phyloP scores from a whole-genome alignment of 2,113 vertebrate genomes.

The Anhinga rufa region DNA sequence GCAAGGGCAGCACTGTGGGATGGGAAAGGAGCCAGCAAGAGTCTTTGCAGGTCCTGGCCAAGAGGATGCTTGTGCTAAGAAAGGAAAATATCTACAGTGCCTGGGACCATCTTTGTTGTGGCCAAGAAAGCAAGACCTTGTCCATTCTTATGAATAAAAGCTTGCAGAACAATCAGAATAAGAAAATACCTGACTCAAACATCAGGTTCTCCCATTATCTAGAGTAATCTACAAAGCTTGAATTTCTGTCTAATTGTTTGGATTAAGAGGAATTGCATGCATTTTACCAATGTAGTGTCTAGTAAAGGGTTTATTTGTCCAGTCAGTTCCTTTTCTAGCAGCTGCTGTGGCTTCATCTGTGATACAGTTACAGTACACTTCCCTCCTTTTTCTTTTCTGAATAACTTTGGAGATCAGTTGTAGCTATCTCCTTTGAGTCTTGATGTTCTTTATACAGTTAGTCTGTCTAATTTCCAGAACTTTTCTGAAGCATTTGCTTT shows the following conservation, averaged over 20 bases:
- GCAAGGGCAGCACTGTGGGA: background rate
- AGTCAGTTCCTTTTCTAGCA: background rate
- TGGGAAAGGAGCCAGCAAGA: background rate
- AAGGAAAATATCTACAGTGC: background rate
- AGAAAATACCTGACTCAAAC: background rate
- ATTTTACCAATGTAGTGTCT: background rate
- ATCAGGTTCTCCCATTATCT: background rate
- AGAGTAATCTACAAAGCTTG: background rate
- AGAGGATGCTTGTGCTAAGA: background rate
- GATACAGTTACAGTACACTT: background rate
- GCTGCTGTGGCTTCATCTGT: background rate
- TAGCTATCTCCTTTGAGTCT: background rate
- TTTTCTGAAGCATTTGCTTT: background rate
- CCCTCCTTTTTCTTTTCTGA: background rate
- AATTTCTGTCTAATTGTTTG: background rate
- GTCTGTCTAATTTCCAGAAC: background rate
- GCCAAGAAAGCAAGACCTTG: background rate
- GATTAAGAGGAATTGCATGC: background rate
- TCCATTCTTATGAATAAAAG: background rate
- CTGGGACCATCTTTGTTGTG: background rate
- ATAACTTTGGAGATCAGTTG: background rate
- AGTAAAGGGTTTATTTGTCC: background rate
- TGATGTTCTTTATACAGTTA: background rate
- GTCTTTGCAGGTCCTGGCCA: background rate
- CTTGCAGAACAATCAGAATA: background rate